Percentiles rank a stretch among this genome's conserved stretches.
Conservation (phyloP, 2,113 vertebrate species). For the Psittacula cyanocephala region DNA sequence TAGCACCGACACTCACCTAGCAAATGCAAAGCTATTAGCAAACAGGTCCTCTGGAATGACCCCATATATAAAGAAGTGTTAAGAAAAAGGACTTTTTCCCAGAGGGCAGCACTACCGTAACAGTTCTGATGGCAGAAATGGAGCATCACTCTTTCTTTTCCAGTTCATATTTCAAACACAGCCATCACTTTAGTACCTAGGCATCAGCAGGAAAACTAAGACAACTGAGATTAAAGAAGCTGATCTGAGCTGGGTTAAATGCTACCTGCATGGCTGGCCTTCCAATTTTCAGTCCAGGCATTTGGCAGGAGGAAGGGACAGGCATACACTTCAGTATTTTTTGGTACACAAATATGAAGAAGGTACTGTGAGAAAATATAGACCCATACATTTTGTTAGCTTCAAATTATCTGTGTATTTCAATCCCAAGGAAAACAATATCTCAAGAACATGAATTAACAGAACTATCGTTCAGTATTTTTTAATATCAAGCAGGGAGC, state of each 20-base stretch:
- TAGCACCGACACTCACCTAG: not conserved
- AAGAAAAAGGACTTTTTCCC: not conserved
- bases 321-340: not conserved
- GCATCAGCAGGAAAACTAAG: not conserved
- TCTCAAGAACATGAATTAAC: not conserved
- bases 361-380: not conserved
- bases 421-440: not conserved
- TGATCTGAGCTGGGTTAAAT: not conserved
- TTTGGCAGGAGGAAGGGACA: not conserved
- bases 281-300: not conserved
- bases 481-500: not conserved
- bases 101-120: not conserved
- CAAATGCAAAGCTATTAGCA: not conserved
- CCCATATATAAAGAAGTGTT: not conserved
- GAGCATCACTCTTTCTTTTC: not conserved
- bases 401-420: not conserved
- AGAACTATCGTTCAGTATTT: not conserved
- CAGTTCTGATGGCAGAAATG: not conserved
- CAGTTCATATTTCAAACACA: not conserved
- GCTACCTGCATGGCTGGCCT: not conserved
- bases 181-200: not conserved
- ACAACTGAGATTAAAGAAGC: not conserved
- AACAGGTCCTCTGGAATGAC: not conserved
- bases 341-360: not conserved
- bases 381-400: not conserved